Base-by-base conservation (phyloP, 2,888 invertebrate species). In the Habroteleia sp. region DNA sequence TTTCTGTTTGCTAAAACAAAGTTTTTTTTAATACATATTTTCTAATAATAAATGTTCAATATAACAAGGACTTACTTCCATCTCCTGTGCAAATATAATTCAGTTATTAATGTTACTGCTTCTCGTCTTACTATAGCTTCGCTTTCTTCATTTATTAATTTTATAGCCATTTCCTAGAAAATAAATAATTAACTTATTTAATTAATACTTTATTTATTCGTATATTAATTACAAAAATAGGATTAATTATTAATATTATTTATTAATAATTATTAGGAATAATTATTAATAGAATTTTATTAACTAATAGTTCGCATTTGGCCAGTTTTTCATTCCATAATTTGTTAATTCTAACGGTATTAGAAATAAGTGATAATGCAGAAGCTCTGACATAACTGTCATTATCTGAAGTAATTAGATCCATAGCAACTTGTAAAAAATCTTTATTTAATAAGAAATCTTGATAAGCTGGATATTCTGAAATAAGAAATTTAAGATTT, bases 401-500 rank as follows among this genome's bases (percentile, higher is more conserved):
- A 29, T 90, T 90, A 83, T 95, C 95, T 73, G 91, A 91, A 71
- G 92, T 90, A 0, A 92, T 92, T 81, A 95, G 91, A 41, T 92
- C 91, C 14, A 93, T 89, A 0, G 93, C 91, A 16, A 94, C 88
- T 69, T 91, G 90, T 1, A 93, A 91, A 31, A 95, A 90, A 46
- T 93, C 91, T 74, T 92, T 91, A 20, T 92, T 91, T 10, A 93
- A 81, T 27, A 95, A 89, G 79, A 94, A 92, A 77, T 92, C 91
- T 88, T 94, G 94, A 85, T 94, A 94, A 11, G 94, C 92, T 6
- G 94, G 94, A 87, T 93, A 95, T 86, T 94, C 95, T 95, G 88
- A 1, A 89, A 56, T 14, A 58, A 16, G n/a, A n/a, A n/a, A n/a
- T n/a, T n/a, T n/a, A n/a, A 29, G 16, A 56, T 42, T 20, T 6